Evolutionary conservation across 1,140 invertebrate species (phyloP).

Genomic region (Spodoptera frugiperda): DNA sequence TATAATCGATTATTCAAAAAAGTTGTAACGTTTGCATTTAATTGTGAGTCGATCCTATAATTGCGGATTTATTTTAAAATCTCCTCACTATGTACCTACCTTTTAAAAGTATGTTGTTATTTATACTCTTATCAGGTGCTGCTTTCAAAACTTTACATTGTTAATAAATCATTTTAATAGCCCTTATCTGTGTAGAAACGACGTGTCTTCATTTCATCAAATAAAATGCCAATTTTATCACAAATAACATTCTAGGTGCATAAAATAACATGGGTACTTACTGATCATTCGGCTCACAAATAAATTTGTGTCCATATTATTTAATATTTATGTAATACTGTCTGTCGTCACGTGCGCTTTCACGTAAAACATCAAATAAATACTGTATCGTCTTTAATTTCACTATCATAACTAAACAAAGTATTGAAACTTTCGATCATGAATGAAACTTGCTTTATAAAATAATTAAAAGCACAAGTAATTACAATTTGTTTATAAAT

Average conservation of each 20-base stretch:
- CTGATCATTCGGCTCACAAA: constrained; percentile 17
- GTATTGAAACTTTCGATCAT: constrained; percentile 14
- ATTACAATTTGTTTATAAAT: constrained; percentile 73
- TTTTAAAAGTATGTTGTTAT: too few relatives aligned
- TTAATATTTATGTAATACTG: constrained; percentile 56
- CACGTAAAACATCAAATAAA: constrained; percentile 49
- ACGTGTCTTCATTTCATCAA: background rate
- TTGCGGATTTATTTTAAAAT: too few relatives aligned
- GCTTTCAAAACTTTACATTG: too few relatives aligned
- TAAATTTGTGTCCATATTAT: constrained; percentile 40
- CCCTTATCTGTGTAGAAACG: background rate
- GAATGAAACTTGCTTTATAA: constrained; percentile 42
- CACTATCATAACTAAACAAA: constrained; percentile 29
- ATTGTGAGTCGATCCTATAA: too few relatives aligned
- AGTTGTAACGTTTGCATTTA: too few relatives aligned
- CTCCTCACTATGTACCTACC: too few relatives aligned
- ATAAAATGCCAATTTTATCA: constrained; percentile 6
- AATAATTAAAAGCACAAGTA: constrained; percentile 39
- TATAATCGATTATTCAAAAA: too few relatives aligned
- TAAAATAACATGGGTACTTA: constrained; percentile 38
- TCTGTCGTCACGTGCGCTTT: constrained; percentile 53
- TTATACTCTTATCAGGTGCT: too few relatives aligned
- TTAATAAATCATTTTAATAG: background rate
- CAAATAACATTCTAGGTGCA: background rate
- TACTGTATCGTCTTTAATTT: constrained; percentile 44